Percentiles rank a stretch among this genome's conserved stretches.
phyloP scores from a whole-genome alignment of 2,113 vertebrate species.

The Hippopotamus amphibius region DNA sequence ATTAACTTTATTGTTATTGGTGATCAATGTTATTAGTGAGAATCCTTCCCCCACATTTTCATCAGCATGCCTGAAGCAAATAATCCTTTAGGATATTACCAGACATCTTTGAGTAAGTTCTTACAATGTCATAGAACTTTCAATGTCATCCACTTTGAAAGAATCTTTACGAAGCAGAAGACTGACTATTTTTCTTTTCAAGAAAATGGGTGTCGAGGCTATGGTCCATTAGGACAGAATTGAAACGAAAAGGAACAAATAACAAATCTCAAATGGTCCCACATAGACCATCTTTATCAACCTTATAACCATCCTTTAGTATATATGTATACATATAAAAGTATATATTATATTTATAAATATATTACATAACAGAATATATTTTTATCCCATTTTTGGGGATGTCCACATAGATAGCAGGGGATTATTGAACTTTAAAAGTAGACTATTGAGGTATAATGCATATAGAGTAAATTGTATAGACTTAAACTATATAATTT shows the following conservation, averaged over 20 bases:
- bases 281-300: not conserved
- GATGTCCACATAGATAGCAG: not conserved
- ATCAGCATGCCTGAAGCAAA: not conserved
- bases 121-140: not conserved
- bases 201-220: conserved; percentile 29
- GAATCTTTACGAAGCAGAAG: not conserved
- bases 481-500: not conserved
- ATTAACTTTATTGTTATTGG: not conserved
- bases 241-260: conserved; percentile 17
- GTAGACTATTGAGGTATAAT: not conserved
- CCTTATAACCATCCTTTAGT: not conserved
- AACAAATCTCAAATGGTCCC: not conserved
- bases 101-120: not conserved
- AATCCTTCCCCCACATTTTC: not conserved
- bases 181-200: not conserved
- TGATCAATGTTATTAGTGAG: not conserved
- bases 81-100: not conserved
- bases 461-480: not conserved
- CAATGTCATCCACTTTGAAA: not conserved
- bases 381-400: not conserved
- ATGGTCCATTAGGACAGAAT: not conserved
- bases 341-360: not conserved
- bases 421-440: not conserved
- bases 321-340: not conserved
- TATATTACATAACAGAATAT: not conserved